Conservation (phyloP, 2,113 vertebrate genomes). For the Hippocampus barbouri region DNA sequence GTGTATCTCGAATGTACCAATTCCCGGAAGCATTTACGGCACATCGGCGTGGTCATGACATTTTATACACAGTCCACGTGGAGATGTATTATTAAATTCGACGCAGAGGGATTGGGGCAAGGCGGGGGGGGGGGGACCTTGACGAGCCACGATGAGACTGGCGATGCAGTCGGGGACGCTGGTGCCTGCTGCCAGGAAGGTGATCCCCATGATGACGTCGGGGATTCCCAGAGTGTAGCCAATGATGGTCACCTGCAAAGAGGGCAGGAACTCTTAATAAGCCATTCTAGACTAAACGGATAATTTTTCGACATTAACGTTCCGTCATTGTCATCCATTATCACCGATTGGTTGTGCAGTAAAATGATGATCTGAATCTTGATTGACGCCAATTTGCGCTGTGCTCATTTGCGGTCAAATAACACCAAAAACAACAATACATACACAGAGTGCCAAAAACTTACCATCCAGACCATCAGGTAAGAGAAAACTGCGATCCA, state of each 20-base stretch:
- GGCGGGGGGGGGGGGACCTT: conserved; percentile 75
- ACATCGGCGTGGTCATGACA: too few species aligned
- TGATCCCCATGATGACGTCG: conserved; percentile 99
- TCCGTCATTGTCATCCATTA: too few species aligned
- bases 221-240: conserved; percentile 97
- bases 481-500: conserved; percentile 99
- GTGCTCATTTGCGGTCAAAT: too few species aligned
- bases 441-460: conserved; percentile 26
- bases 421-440: too few species aligned
- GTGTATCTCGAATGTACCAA: too few species aligned
- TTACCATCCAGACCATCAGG: conserved; percentile 99
- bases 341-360: too few species aligned
- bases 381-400: too few species aligned
- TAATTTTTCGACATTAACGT: too few species aligned
- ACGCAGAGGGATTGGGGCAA: neutral
- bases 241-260: conserved; percentile 86
- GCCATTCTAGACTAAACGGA: too few species aligned
- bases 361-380: too few species aligned
- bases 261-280: neutral
- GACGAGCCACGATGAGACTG: conserved; percentile 94
- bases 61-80: too few species aligned
- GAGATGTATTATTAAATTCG: neutral
- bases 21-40: neutral
- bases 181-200: conserved; percentile 95
- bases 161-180: conserved; percentile 98